phyloP scores from a whole-genome alignment of 2,797 vertebrate genomes.

The Oreortyx pictus region DNA sequence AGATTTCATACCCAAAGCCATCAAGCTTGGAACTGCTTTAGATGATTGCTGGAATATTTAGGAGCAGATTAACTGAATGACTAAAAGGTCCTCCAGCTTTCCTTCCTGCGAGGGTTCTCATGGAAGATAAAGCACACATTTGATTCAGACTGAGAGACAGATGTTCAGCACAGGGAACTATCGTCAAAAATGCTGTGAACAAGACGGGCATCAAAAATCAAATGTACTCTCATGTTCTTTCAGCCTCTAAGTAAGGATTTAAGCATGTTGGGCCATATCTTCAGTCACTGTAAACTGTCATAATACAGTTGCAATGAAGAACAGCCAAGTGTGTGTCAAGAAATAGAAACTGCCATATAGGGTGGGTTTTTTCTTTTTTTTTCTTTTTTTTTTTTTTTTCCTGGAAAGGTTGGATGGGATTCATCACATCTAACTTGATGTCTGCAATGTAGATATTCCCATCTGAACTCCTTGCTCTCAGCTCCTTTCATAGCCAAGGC shows the following conservation, averaged over 20 bases:
- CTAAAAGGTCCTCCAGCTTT: constrained; percentile 9
- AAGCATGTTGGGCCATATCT: neutral
- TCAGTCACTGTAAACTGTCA: neutral
- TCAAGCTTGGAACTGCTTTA: neutral
- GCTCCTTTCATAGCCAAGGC: neutral
- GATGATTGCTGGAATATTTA: constrained; percentile 34
- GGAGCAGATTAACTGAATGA: neutral
- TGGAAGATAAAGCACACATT: neutral
- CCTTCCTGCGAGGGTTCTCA: neutral
- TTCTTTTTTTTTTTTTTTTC: too few relatives aligned
- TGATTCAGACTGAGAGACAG: constrained; percentile 10
- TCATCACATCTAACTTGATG: neutral
- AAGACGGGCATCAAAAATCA: neutral
- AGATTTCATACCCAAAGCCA: neutral
- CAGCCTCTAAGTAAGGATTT: neutral
- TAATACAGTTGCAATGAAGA: neutral
- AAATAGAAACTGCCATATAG: neutral
- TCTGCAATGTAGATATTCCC: neutral
- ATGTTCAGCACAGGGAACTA: neutral
- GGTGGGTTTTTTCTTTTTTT: neutral
- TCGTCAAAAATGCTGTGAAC: constrained; percentile 3
- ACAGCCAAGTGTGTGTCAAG: neutral
- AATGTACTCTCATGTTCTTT: neutral
- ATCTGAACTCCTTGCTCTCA: neutral
- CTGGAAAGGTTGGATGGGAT: neutral